A percentile compares a stretch with the other conserved stretches of the same genome.
Evolutionary conservation across 2,888 invertebrate genomes (phyloP).

Genomic region (Nomada ferruginata): DNA sequence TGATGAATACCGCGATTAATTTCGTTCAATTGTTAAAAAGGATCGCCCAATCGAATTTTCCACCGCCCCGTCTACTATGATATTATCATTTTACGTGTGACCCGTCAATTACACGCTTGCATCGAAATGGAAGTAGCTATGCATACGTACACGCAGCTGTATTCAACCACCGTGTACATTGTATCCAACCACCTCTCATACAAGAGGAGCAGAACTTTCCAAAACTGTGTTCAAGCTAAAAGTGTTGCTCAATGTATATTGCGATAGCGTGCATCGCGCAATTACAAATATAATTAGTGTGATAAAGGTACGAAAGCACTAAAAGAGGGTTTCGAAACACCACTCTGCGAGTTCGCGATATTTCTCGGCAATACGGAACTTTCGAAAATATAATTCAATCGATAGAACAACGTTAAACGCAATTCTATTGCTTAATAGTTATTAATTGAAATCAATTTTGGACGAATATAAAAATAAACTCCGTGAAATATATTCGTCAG

Average conservation of each 20-base stretch:
- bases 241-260: no score
- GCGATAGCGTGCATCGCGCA: no score
- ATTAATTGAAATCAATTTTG: no score
- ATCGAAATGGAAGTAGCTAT: conserved; percentile 7
- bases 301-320: not conserved
- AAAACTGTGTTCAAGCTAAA: not conserved
- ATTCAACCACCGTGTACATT: not conserved
- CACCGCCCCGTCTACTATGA: not conserved
- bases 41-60: conserved; percentile 3
- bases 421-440: no score
- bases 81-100: conserved; percentile 21
- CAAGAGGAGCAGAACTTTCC: not conserved
- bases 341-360: no score
- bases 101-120: conserved; percentile 2
- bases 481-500: no score
- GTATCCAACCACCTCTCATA: not conserved
- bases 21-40: conserved; percentile 36
- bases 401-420: no score
- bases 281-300: not conserved
- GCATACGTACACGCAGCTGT: not conserved
- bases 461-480: no score
- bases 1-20: conserved; percentile 30
- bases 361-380: no score
- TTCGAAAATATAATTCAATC: no score
- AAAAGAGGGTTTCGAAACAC: no score